Conservation (phyloP, 2,888 invertebrate species). For the Megaustenia siamemsis region DNA sequence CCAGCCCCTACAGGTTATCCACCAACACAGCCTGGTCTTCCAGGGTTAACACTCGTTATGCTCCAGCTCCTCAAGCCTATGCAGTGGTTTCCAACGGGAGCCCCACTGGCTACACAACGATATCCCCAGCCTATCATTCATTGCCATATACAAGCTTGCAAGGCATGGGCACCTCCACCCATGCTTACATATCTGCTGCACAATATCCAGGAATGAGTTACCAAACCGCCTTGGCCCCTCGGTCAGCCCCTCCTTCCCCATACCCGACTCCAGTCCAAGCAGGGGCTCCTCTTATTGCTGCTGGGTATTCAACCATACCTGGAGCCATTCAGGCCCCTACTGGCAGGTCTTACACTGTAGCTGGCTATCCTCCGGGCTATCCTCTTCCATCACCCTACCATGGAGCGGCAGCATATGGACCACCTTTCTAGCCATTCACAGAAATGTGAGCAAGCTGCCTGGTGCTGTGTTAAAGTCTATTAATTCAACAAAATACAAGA, state of each 20-base stretch:
- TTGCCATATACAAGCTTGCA: slow-evolving; percentile 42
- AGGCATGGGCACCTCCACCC: slow-evolving; percentile 42
- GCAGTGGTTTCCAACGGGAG: slow-evolving; percentile 48
- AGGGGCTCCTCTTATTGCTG: slow-evolving; percentile 48
- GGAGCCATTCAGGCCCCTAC: slow-evolving; percentile 25
- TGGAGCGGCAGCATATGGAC: slow-evolving; percentile 37
- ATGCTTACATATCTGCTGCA: slow-evolving; percentile 51
- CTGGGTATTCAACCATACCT: slow-evolving; percentile 42
- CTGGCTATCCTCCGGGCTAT: slow-evolving; percentile 43
- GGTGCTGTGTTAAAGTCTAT: slow-evolving; percentile 11
- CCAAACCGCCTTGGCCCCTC: slow-evolving; percentile 38
- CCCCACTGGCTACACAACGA: slow-evolving; percentile 19
- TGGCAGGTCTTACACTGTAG: slow-evolving; percentile 39
- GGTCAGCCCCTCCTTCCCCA: slow-evolving; percentile 32
- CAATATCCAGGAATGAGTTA: slow-evolving; percentile 48
- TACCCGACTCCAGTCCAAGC: slow-evolving; percentile 44
- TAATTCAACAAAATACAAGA: neutral
- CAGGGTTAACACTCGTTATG: slow-evolving; percentile 41
- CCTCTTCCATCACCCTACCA: slow-evolving; percentile 33
- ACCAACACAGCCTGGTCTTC: neutral
- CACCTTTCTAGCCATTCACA: slow-evolving; percentile 32
- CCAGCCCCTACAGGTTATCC: slow-evolving; percentile 41
- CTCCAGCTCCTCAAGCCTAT: slow-evolving; percentile 48
- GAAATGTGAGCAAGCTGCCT: neutral
- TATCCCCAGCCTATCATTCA: slow-evolving; percentile 48